Percentiles rank a stretch among this genome's conserved stretches.
Conservation (phyloP, 2,797 vertebrate genomes). For the Intellagama lesueurii region DNA sequence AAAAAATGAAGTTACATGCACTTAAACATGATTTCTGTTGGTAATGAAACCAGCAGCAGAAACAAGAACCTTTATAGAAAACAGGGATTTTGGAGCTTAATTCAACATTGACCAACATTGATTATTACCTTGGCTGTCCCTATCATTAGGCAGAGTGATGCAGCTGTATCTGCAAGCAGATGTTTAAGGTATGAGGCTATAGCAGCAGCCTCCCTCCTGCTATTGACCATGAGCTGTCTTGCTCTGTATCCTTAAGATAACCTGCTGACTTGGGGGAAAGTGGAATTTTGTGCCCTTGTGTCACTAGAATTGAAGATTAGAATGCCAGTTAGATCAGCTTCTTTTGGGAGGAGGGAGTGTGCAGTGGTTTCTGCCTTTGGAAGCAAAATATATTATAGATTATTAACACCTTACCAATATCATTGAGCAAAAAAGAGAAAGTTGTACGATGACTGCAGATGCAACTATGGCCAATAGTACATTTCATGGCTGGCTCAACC, state of each 20-base stretch:
- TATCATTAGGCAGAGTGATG: background rate
- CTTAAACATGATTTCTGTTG: background rate
- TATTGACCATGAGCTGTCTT: background rate
- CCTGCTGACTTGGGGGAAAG: background rate
- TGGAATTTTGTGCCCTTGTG: too few species aligned
- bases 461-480: background rate
- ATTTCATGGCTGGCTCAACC: background rate
- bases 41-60: too few species aligned
- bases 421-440: background rate
- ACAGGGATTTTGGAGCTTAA: background rate
- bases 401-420: background rate
- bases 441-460: background rate
- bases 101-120: background rate
- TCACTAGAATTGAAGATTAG: background rate
- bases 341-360: background rate
- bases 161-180: background rate
- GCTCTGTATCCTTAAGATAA: background rate
- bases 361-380: background rate
- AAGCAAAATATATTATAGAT: background rate
- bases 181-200: background rate
- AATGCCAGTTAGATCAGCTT: background rate
- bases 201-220: background rate
- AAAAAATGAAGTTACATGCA: too few species aligned
- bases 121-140: background rate
- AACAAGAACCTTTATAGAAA: background rate